These are phyloP conservation scores for Eulithis testata DNA, from an alignment of 2,888 invertebrate species.

Conservation along the genomic window DNA sequence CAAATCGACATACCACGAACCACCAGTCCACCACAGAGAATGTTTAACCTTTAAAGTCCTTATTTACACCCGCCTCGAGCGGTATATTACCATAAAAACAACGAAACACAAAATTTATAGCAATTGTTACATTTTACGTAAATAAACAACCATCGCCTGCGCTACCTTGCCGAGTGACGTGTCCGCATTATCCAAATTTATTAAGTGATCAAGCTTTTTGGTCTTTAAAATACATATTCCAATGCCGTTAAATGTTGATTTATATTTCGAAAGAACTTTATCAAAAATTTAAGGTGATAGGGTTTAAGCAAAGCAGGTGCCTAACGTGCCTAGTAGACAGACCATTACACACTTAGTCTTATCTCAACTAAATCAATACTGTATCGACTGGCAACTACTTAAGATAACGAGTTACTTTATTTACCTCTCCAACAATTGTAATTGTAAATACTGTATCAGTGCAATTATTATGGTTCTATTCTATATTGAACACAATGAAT, in stretches of 20 bases:
- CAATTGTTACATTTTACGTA: conserved; percentile 29
- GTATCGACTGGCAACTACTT: conserved; percentile 26
- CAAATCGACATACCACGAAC: conserved; percentile 45
- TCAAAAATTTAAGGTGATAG: background rate
- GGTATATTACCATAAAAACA: conserved; percentile 33
- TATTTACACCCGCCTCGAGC: conserved; percentile 44
- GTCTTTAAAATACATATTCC: conserved; percentile 7
- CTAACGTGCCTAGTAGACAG: background rate
- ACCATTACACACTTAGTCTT: background rate
- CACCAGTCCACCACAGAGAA: conserved; percentile 58
- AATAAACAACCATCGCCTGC: conserved; percentile 25
- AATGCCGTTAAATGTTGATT: conserved; percentile 4
- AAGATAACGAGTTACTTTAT: conserved; percentile 28
- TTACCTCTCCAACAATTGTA: conserved; percentile 30
- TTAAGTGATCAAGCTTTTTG: conserved; percentile 13
- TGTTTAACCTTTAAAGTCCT: conserved; percentile 61
- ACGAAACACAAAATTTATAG: conserved; percentile 34
- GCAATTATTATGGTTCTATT: conserved; percentile 44
- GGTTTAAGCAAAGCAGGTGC: background rate
- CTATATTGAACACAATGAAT: conserved; percentile 41
- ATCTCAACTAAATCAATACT: conserved; percentile 28
- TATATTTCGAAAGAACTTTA: background rate
- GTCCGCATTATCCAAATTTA: conserved; percentile 24
- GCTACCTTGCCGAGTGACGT: conserved; percentile 22
- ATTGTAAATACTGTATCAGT: conserved; percentile 44